phyloP scores from a whole-genome alignment of 2,797 vertebrate species.

The Eulemur rubriventer region DNA sequence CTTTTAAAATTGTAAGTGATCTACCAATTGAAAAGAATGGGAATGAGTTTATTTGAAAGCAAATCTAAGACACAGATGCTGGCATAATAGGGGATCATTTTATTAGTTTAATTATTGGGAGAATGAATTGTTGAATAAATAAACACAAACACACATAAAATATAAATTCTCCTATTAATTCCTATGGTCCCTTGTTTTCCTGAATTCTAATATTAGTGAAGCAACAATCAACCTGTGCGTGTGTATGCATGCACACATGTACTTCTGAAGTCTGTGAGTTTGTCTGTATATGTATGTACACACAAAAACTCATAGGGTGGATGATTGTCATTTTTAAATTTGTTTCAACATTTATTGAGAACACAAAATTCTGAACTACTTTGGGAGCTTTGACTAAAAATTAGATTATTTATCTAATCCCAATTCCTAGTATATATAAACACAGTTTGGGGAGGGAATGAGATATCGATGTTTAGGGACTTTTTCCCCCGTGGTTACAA shows the following conservation, averaged over 20 bases:
- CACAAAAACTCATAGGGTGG: fast-evolving
- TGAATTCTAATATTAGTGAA: neutral
- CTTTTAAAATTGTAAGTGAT: neutral
- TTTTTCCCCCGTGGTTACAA: neutral
- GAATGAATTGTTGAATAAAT: neutral
- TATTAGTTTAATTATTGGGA: neutral
- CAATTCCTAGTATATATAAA: neutral
- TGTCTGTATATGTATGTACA: neutral
- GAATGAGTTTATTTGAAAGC: neutral
- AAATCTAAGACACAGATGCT: neutral
- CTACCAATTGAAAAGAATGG: neutral
- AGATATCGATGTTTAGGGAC: neutral
- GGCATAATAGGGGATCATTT: neutral
- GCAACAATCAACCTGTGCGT: neutral
- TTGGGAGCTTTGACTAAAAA: neutral
- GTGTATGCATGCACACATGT: neutral
- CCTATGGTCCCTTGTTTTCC: neutral
- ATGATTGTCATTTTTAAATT: neutral
- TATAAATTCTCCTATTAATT: neutral
- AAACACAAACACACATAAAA: neutral
- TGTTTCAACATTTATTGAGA: neutral
- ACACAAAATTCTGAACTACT: neutral
- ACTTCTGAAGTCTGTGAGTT: neutral
- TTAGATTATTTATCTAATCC: neutral
- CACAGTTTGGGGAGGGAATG: neutral